phyloP scores from a whole-genome alignment of 53 echinoderm and acorn worm species.

The Luidia sarsii region DNA sequence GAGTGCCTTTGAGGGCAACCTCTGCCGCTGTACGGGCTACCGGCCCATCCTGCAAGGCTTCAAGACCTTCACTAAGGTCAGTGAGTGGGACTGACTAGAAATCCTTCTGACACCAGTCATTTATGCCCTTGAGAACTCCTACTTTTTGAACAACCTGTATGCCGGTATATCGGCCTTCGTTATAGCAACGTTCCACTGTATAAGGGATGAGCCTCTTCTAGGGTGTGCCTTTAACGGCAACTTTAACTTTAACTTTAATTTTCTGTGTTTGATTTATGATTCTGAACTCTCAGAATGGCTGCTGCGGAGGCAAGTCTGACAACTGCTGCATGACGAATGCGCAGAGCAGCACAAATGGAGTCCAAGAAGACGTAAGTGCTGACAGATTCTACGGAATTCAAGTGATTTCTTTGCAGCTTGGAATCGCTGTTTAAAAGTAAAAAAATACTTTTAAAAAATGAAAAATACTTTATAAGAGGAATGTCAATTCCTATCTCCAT shows the following conservation, averaged over 20 bases:
- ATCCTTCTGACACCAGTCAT: no score
- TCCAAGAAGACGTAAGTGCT: conserved; percentile 21
- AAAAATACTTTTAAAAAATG: no score
- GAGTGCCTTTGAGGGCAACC: conserved; percentile 82
- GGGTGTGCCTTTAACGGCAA: not conserved
- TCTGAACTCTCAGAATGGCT: not conserved
- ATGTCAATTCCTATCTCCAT: no score
- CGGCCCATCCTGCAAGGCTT: conserved; percentile 90
- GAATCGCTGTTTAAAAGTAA: no score
- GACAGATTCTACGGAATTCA: not conserved
- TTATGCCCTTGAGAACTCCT: no score
- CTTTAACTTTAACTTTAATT: not conserved
- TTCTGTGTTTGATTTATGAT: not conserved
- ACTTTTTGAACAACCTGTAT: no score
- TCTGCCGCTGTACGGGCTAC: conserved; percentile 95
- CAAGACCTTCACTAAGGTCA: conserved; percentile 77
- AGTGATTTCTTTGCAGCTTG: no score
- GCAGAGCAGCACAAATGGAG: not conserved
- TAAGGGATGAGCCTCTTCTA: no score
- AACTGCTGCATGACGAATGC: conserved; percentile 13
- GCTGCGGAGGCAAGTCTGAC: conserved; percentile 11
- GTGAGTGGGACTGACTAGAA: no score
- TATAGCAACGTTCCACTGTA: no score
- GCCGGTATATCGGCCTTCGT: no score
- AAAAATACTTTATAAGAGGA: no score